Percentiles rank a stretch among this genome's conserved stretches.
Conservation (phyloP, 2,113 vertebrate species). For the Dinomys branickii region DNA sequence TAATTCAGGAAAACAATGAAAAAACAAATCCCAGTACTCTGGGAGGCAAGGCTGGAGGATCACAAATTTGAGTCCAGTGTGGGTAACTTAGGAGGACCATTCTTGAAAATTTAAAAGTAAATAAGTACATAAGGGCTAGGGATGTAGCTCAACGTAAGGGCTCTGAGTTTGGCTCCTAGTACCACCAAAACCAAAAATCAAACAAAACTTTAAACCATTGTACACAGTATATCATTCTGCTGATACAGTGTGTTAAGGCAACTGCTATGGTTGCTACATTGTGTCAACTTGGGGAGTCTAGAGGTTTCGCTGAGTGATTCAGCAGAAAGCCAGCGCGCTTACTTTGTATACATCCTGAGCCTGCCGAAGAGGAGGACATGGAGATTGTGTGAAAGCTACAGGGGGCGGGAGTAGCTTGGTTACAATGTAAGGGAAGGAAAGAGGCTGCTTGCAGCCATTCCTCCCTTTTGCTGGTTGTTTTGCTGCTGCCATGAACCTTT, state of each 20-base stretch:
- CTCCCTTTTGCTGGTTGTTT: too few species aligned
- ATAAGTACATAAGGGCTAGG: neutral
- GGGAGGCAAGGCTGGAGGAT: neutral
- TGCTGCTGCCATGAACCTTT: too few species aligned
- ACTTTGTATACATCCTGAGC: too few species aligned
- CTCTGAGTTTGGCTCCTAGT: neutral
- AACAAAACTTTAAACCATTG: neutral
- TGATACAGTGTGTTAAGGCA: neutral
- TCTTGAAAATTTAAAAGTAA: neutral
- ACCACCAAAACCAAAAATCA: neutral
- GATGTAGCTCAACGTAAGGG: neutral
- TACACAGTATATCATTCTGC: neutral
- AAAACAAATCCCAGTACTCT: slow-evolving; percentile 16
- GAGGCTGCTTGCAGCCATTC: too few species aligned
- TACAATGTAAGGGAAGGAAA: too few species aligned
- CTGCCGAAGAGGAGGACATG: too few species aligned
- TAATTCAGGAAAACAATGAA: slow-evolving; percentile 42
- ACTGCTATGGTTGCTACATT: too few species aligned
- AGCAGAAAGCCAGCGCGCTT: too few species aligned
- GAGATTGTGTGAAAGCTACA: too few species aligned
- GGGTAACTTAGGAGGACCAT: neutral
- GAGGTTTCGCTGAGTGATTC: too few species aligned
- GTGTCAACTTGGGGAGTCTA: too few species aligned
- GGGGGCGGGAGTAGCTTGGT: too few species aligned
- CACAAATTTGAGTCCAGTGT: neutral